Evolutionary conservation across 2,797 vertebrate genomes (phyloP), one percentile per base, ranked within the genome.

Genomic region (Cephalopachus bancanus): DNA sequence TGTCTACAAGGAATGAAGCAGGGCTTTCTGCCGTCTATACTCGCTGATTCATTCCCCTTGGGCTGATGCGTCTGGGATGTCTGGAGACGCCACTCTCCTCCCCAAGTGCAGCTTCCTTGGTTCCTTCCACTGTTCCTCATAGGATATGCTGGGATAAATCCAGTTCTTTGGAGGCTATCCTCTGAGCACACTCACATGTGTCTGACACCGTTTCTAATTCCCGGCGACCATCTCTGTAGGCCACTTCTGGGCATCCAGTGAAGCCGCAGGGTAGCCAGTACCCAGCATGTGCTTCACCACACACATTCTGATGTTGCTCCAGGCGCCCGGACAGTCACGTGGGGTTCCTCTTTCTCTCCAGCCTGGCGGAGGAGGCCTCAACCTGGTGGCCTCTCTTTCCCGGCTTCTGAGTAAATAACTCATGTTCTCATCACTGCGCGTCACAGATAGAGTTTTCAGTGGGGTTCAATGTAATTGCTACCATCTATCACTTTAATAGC

Each of bases 401-500:
- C 0, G 75, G 76, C 93, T 98, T 78, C 92, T 78, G 95, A 94
- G 94, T 96, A 98, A 97, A 97, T 98, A 98, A 98, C 79, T 98
- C 98, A 98, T 95, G 88, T 87, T 57, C 22, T 97, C 97, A 76
- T 95, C 98, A 72, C 51, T 96, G 89, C 8, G 20, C 0, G 17
- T 97, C 92, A 98, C 93, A 97, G 98, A 98, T 90, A 96, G 92
- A 88, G 75, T 97, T 98, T 98, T 98, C 98, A 98, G 94, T 97
- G 93, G 98, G 98, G 97, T 98, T 98, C 97, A 97, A n/a, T 97
- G 97, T 98, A 98, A 99, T 98, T 98, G 98, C 98, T 97, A 95
- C 81, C 98, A 98, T 99, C 98, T 97, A 98, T 99, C 98, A 99
- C 98, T 98, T 98, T 98, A 98, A 99, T 98, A 97, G 98, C 96